Conservation (phyloP, 2,797 vertebrate species). For the Lepilemur ruficaudatus region DNA sequence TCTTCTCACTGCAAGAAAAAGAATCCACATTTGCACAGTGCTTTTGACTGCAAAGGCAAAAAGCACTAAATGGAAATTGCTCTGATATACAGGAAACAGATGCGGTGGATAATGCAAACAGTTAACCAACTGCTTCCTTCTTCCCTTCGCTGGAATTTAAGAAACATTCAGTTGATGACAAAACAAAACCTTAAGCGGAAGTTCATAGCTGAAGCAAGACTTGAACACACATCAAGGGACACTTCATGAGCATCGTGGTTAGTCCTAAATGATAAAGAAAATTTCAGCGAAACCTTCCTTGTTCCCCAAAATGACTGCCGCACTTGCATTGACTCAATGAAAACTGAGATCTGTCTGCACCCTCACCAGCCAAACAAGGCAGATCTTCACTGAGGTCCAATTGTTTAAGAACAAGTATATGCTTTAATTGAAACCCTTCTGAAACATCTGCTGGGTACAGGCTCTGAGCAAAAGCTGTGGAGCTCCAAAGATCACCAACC, state of each 20-base stretch:
- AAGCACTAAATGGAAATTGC: neutral
- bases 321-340: neutral
- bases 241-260: neutral
- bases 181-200: conserved; percentile 16
- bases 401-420: neutral
- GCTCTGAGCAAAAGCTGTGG: neutral
- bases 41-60: neutral
- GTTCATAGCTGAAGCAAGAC: neutral
- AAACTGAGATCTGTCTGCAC: neutral
- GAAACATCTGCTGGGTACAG: neutral
- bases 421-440: neutral
- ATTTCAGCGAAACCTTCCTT: neutral
- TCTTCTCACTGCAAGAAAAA: neutral
- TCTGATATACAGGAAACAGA: conserved; percentile 57
- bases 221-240: neutral
- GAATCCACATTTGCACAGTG: neutral
- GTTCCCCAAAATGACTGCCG: neutral
- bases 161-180: neutral
- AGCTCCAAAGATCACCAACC: neutral
- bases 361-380: neutral
- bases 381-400: neutral
- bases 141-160: neutral
- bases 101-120: neutral
- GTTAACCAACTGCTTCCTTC: conserved; percentile 36
- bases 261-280: neutral